Base-by-base conservation (phyloP, 2,888 invertebrate species). In the Perizoma affinitatum region DNA sequence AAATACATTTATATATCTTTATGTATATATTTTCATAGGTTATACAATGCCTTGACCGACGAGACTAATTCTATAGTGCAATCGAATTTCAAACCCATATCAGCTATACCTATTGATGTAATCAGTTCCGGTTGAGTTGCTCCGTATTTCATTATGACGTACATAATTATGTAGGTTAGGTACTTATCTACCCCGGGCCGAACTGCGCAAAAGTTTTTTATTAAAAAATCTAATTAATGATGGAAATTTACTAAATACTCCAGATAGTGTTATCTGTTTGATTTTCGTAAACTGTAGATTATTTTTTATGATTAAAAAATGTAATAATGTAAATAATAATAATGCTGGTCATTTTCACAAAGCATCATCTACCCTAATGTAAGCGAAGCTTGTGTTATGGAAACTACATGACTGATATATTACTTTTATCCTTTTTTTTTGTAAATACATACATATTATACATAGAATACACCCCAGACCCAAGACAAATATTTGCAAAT, bases 151-250 rank as follows among this genome's bases (percentile, higher is more conserved):
- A 74, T 66, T 61, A 61, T 70, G 67, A 66, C 62, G 69, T 49
- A 54, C 54, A 10, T 58, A n/a, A 52, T 45, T 44, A 35, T 35
- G 44, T 35, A 10, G 52, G 5, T 35, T 22, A 22, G 22, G 22
- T 55, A 62, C 42, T 48, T 63, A 66, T 66, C 64, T 52, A n/a
- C 36, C n/a, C 35, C 40, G 45, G 41, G 40, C n/a, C 46, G 10
- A 67, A 71, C 67, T 73, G 72, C 79, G 79, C 74, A 78, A 71
- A 73, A 73, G 65, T 58, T 73, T 75, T 76, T 74, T 71, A 72
- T 75, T 73, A 68, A 67, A 55, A 65, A 47, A 53, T 45, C 52
- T 64, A 50, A 52, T 46, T 60, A 50, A 47, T 47, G 5, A 38
- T 43, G 54, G 60, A 64, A 63, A 22, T 58, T 61, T 59, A 56